Evolutionary conservation across 2,797 vertebrate genomes (phyloP).

Genomic region (Sorex maritimensis): DNA sequence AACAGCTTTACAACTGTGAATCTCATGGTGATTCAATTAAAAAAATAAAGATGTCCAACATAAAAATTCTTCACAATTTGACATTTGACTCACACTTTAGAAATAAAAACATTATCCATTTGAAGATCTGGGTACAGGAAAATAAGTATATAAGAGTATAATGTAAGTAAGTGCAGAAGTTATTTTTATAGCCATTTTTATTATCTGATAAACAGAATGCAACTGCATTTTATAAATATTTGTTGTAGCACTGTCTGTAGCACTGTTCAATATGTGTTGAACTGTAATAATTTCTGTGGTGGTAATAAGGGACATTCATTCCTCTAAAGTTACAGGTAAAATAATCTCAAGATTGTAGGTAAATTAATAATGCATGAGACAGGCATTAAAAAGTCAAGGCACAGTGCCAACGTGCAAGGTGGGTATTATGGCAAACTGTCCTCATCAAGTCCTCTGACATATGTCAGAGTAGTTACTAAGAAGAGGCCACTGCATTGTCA

Average conservation of each 20-base stretch:
- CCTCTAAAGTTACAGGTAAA: not conserved
- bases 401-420: not conserved
- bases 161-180: slow-evolving; percentile 3
- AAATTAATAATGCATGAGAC: not conserved
- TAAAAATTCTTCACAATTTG: slow-evolving; percentile 28
- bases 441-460: not conserved
- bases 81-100: not conserved
- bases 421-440: not conserved
- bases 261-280: slow-evolving; percentile 1
- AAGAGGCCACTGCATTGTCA: not conserved
- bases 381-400: not conserved
- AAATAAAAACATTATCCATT: not conserved
- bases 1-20: too few relatives aligned
- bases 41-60: not conserved
- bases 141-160: not conserved
- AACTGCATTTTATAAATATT: slow-evolving; percentile 24
- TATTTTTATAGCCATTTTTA: not conserved
- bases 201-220: not conserved
- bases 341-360: not conserved
- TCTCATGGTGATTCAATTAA: too few relatives aligned
- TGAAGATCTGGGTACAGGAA: slow-evolving; percentile 21
- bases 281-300: slow-evolving; percentile 4
- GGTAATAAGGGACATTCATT: not conserved
- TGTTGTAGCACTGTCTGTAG: not conserved
- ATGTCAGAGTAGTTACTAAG: not conserved